Base-by-base conservation (phyloP, 2,888 invertebrate species). In the Scaptomyza cyrtandrae region DNA sequence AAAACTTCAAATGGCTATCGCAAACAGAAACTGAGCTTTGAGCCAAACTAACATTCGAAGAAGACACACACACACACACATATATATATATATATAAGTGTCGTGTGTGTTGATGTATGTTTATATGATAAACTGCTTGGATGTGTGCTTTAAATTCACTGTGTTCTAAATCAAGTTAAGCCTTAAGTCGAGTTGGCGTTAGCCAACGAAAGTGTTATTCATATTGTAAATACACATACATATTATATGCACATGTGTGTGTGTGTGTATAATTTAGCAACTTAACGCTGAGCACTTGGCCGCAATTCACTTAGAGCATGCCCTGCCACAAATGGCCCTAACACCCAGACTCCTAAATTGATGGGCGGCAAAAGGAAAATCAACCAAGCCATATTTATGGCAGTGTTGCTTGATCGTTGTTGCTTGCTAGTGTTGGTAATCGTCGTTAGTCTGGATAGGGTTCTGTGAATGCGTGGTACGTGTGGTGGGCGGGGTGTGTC, bases 261-360 rank as follows among this genome's bases (percentile, higher is more conserved):
- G 43, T 52, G 24, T 73, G 50, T 55, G 46, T 67, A 60, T 81
- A 80, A 80, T 83, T 86, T 80, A 74, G 53, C 63, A 70, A 70
- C 63, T 69, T 65, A 71, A 80, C 69, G 61, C 67, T 80, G 53
- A 69, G 59, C 65, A 63, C 80, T 80, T 77, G 84, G 83, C 80
- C 84, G 83, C 81, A 86, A 86, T 83, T 82, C 84, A 86, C 80
- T 80, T 83, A 61, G 65, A 74, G 78, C 63, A 48, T 50, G 80
- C 59, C 46, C 70, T 80, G 81, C 78, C 81, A 62, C 84, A 82
- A 82, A 82, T 80, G 81, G 78, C 70, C 67, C 63, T 57, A 76
- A 73, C 58, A 58, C 69, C 60, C 80, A 63, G 64, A 54, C 49
- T 19, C 39, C 39, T 39, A 37, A 35, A 13, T 35, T 59, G 14